Conservation (phyloP, 2,797 vertebrate genomes). For the Mus caroli region DNA sequence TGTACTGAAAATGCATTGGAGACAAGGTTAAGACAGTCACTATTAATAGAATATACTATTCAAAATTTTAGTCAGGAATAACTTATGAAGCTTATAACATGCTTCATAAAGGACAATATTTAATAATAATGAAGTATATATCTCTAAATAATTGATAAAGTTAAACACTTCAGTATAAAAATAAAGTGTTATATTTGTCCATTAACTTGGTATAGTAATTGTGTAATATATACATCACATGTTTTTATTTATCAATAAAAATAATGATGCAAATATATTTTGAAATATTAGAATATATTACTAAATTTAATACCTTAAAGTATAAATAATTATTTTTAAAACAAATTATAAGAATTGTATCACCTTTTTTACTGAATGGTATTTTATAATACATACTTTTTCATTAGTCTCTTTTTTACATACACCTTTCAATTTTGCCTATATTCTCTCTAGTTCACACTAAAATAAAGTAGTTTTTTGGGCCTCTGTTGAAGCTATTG, state of each 20-base stretch:
- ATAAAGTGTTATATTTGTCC: not conserved
- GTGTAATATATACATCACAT: not conserved
- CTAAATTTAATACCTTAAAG: not conserved
- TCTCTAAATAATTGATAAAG: not conserved
- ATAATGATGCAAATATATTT: not conserved
- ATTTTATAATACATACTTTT: not conserved
- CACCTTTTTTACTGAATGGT: not conserved
- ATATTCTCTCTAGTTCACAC: not conserved
- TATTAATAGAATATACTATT: not conserved
- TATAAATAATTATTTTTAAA: not conserved
- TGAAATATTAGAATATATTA: not conserved
- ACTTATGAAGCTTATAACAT: not conserved
- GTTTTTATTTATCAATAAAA: not conserved
- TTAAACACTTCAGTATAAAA: not conserved
- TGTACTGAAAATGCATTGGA: not conserved
- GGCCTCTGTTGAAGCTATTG: not conserved
- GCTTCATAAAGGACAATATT: not conserved
- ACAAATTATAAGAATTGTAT: not conserved
- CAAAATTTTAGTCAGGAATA: not conserved
- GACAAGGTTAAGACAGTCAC: not conserved
- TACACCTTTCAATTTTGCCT: not conserved
- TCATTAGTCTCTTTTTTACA: slow-evolving; percentile 56
- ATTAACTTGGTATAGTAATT: not conserved
- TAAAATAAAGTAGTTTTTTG: not conserved
- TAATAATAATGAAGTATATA: not conserved